A percentile compares a stretch with the other conserved stretches of the same genome.
phyloP scores from a whole-genome alignment of 2,113 vertebrate genomes.

The Tauraco erythrolophus region DNA sequence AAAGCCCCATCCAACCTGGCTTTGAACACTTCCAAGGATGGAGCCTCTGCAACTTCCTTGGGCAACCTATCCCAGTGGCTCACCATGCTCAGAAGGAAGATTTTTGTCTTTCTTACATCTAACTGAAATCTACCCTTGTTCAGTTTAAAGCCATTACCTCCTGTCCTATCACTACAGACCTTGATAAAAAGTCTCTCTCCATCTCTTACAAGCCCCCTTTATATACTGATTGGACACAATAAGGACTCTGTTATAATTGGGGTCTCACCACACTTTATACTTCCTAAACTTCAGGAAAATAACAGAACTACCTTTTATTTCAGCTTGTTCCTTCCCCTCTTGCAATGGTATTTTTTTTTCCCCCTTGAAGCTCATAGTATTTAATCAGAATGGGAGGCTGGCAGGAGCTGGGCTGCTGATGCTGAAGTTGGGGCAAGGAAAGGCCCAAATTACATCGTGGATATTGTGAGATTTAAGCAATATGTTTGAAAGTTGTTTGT shows the following conservation, averaged over 20 bases:
- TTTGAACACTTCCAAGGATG: background rate
- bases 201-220: background rate
- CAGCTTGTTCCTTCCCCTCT: background rate
- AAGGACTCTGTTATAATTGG: background rate
- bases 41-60: too few species aligned
- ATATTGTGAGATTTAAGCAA: background rate
- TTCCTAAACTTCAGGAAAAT: background rate
- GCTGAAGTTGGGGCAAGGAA: background rate
- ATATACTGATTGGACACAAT: background rate
- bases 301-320: background rate
- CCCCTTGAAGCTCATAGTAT: background rate
- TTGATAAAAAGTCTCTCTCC: background rate
- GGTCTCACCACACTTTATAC: too few species aligned
- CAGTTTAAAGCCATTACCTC: too few species aligned
- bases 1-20: background rate
- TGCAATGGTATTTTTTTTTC: background rate
- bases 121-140: too few species aligned
- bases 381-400: background rate
- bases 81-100: too few species aligned
- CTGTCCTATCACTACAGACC: background rate
- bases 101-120: too few species aligned
- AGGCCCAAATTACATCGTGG: background rate
- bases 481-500: background rate
- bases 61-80: too few species aligned
- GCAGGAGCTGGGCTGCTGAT: background rate